Base-by-base conservation (phyloP, 2,113 vertebrate species). In the Pimephales promelas region DNA sequence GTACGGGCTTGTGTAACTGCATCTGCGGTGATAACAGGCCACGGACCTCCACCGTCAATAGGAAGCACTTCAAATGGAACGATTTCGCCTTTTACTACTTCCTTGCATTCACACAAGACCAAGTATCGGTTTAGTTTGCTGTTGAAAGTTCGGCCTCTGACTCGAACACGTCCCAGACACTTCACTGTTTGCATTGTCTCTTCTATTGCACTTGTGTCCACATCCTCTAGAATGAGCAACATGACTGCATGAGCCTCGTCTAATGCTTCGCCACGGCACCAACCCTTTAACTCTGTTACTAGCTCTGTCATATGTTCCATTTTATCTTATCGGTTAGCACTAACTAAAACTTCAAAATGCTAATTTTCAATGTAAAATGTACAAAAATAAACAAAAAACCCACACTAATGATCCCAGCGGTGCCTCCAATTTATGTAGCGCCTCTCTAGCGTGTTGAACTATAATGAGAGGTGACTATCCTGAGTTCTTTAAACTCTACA, bases 351-450 rank as follows among this genome's bases (percentile, higher is more conserved):
- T 36, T 68, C 31, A 68, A 2, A 64, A 64, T 62, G 26, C 28
- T 34, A 31, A 64, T 31, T 18, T 64, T 64, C 61, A 64, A 66
- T 66, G 28, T 18, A 31, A 34, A 66, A 4, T 14, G 10, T 40
- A 40, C 8, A 40, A 40, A 2, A 31, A 31, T 31, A 40, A 40
- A 40, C 13, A 62, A 61, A 3, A 61, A 62, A 62, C 26, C 61
- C 61, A 28, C 61, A 62, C 26, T 62, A 28, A 62, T 62, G 1
- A 62, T 62, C 61, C 61, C 61, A 62, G 61, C 61, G 61, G 61
- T 62, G 61, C 61, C 26, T 62, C 61, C 61, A 62, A 5, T 62
- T 62, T 62, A 62, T 62, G 61, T 64, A 64, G 28, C 61, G 61
- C 61, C 61, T 64, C 24, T 62, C 59, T 62, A 62, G 59, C 4